Base-by-base conservation (phyloP, 2,797 vertebrate genomes). In the Odontamblyopus rebecca region DNA sequence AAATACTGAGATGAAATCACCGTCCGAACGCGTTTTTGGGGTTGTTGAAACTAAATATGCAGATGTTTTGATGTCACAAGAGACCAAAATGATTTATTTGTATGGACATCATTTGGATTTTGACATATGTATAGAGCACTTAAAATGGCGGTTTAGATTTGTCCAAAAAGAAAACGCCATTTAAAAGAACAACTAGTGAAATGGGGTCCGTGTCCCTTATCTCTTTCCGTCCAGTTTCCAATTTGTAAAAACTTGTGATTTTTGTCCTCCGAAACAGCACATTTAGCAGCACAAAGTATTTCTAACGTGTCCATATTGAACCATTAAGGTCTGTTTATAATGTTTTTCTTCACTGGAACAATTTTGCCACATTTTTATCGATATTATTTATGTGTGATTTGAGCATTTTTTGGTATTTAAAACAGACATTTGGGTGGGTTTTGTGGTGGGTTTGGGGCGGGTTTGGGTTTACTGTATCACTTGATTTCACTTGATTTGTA, bases 241-340 rank as follows among this genome's bases (percentile, higher is more conserved):
- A 65, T 86, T 89, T 89, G 86, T 91, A 89, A 60, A 60, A 60
- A 60, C 27, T 13, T 29, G 77, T 83, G 76, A 83, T 78, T 77
- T 76, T 78, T 76, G 76, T 89, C 83, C 82, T 89, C 79, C 82
- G 80, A 93, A 91, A 89, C 82, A 84, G 89, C 89, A 90, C 85
- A 90, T 89, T 84, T 85, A 87, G 84, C 85, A 92, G 88, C 87
- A 90, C 89, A 90, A 90, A 76, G 75, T 88, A 77, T 87, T 88
- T 87, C 83, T 68, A 73, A 79, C 1, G 19, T 67, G 71, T 76
- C 72, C 75, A 67, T 82, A 35, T 78, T 81, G 38, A 76, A 80
- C 81, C 38, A 65, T 65, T 65, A 63, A 38, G 3, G 68, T 86
- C 77, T 77, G 62, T 86, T 72, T 15, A 71, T 59, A 30, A 70